Percentiles rank a stretch among this genome's conserved stretches.
Evolutionary conservation across 1,140 invertebrate species (phyloP).

Genomic region (Nephila pilipes): DNA sequence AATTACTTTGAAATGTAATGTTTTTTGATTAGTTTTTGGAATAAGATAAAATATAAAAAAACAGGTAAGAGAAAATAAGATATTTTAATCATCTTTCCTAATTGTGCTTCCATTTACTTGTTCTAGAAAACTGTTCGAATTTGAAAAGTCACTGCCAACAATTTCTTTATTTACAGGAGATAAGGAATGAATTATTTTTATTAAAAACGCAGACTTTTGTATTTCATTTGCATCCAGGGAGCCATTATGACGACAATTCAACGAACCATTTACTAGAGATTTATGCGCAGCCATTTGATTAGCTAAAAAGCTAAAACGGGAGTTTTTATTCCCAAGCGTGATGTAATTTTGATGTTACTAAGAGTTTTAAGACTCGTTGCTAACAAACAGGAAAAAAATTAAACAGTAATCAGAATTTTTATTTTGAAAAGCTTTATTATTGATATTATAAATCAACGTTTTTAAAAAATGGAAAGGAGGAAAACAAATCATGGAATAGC

Average conservation of each 20-base stretch:
- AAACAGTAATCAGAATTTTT: constrained; percentile 23
- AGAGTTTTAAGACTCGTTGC: not conserved
- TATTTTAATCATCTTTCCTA: not conserved
- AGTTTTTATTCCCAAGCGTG: constrained; percentile 22
- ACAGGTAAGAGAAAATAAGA: too few relatives aligned
- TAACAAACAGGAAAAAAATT: not conserved
- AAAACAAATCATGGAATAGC: not conserved
- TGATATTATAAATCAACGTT: not conserved
- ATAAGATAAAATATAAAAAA: too few relatives aligned
- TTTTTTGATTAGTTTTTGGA: too few relatives aligned
- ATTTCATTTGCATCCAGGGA: constrained; percentile 28
- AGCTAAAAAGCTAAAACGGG: not conserved
- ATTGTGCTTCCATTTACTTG: not conserved
- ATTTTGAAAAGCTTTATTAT: not conserved
- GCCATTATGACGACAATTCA: constrained; percentile 22
- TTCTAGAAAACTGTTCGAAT: not conserved
- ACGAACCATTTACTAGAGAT: constrained; percentile 12
- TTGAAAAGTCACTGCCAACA: not conserved
- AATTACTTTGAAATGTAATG: too few relatives aligned
- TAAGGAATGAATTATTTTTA: constrained; percentile 24
- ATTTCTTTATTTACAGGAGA: constrained; percentile 11
- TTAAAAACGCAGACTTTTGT: constrained; percentile 24
- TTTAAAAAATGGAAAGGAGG: not conserved
- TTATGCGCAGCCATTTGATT: constrained; percentile 2
- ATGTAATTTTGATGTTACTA: constrained; percentile 24